Percentiles rank a stretch among this genome's conserved stretches.
phyloP scores from a whole-genome alignment of 2,888 invertebrate genomes.

The Dascillus cervinus region DNA sequence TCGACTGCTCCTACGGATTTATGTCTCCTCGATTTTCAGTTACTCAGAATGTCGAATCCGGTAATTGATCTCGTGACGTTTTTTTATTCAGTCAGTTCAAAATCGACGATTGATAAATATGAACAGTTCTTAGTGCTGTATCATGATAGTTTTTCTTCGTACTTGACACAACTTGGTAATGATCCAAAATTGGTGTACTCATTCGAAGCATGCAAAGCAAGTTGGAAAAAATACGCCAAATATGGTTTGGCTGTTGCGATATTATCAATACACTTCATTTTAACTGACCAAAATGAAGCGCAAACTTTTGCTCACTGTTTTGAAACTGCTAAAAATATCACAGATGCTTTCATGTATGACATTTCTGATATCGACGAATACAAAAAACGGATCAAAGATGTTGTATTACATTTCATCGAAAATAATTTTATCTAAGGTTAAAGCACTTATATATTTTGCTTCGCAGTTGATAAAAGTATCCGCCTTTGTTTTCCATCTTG shows the following conservation, averaged over 20 bases:
- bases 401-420: conserved; percentile 8
- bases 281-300: conserved; percentile 15
- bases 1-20: conserved; percentile 19
- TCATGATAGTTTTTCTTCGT: conserved; percentile 22
- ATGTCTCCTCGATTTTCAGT: conserved; percentile 27
- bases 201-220: conserved; percentile 20
- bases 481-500: too few relatives aligned
- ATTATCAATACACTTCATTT: conserved; percentile 18
- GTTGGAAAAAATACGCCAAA: conserved; percentile 26
- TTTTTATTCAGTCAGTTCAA: conserved; percentile 18
- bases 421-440: conserved; percentile 11
- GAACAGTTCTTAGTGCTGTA: conserved; percentile 22
- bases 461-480: too few relatives aligned
- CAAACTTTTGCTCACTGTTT: conserved; percentile 8
- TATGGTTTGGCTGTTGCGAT: conserved; percentile 20
- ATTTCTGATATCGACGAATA: conserved; percentile 5
- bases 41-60: conserved; percentile 18
- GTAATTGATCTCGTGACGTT: conserved; percentile 24
- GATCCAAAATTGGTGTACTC: conserved; percentile 28
- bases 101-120: conserved; percentile 17
- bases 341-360: conserved; percentile 4
- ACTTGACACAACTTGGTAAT: conserved; percentile 24
- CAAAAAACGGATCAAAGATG: conserved; percentile 6
- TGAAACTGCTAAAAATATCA: conserved; percentile 1
- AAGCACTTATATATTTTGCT: too few relatives aligned